Conservation (phyloP, 1,140 invertebrate species). For the Brachionus sp. region DNA sequence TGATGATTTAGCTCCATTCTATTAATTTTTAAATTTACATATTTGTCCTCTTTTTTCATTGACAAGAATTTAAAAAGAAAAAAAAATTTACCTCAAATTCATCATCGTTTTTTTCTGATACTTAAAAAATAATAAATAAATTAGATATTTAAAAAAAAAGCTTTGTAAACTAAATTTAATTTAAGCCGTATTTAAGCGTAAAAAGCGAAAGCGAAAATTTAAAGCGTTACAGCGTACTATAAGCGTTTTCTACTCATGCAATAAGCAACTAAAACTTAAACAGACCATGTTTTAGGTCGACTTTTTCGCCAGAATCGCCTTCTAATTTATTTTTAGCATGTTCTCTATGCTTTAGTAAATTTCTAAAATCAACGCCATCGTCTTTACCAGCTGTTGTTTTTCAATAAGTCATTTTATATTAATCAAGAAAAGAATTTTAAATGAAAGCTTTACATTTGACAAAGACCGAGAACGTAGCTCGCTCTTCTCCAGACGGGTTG, state of each 20-base stretch:
- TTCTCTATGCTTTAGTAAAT: slow-evolving; percentile 37
- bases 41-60: background rate
- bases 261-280: background rate
- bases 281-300: slow-evolving; percentile 40
- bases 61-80: background rate
- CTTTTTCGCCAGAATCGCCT: background rate
- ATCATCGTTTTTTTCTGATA: slow-evolving; percentile 19
- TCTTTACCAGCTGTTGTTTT: slow-evolving; percentile 14
- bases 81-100: slow-evolving; percentile 44
- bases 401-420: background rate
- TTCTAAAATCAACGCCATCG: slow-evolving; percentile 42
- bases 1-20: background rate
- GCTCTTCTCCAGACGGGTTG: slow-evolving; percentile 37
- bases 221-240: background rate
- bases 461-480: background rate
- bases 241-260: background rate
- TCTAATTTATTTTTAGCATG: slow-evolving; percentile 21
- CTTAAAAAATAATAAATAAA: slow-evolving; percentile 17
- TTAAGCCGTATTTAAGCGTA: background rate
- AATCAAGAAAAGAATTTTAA: background rate
- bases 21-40: background rate
- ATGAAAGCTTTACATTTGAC: slow-evolving; percentile 36
- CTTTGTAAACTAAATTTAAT: too few relatives aligned
- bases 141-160: too few relatives aligned
- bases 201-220: background rate